Evolutionary conservation across 30 jellyfish, hydroid and myxozoan genomes (phyloP).

Genomic region (Aurelia aurita complex sp. Pacific): DNA sequence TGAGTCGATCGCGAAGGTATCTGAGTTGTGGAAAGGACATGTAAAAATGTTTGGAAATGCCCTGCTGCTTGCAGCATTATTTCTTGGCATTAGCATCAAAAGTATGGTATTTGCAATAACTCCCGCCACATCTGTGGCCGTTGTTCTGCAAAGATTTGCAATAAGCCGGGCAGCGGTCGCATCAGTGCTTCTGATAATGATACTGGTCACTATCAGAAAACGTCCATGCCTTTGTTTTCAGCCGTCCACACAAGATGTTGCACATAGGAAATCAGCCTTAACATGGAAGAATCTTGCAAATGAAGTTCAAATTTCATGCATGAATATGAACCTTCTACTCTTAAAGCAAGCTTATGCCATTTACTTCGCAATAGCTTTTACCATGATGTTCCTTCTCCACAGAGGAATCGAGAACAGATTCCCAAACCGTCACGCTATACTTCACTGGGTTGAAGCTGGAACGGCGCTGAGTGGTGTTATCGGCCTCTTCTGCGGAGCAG

Average conservation of each 20-base stretch:
- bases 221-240: neutral
- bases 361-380: conserved; percentile 6
- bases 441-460: conserved; percentile 5
- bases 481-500: conserved; percentile 41
- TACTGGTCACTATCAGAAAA: neutral
- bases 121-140: neutral
- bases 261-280: neutral
- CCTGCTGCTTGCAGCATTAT: conserved; percentile 5
- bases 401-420: neutral
- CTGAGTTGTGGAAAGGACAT: conserved; percentile 11
- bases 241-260: neutral
- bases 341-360: conserved; percentile 25
- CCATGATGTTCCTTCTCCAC: conserved; percentile 16
- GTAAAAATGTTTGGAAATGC: neutral
- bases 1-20: neutral
- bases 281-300: neutral
- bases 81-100: conserved; percentile 1
- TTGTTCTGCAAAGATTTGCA: neutral
- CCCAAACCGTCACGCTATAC: neutral
- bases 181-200: neutral
- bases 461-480: neutral
- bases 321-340: conserved; percentile 17
- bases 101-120: neutral
- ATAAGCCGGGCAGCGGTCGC: conserved; percentile 14
- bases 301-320: conserved; percentile 8